Evolutionary conservation across 1,140 invertebrate genomes (phyloP), one percentile per base, ranked within the genome.

Genomic region (Callitettix versicolor): DNA sequence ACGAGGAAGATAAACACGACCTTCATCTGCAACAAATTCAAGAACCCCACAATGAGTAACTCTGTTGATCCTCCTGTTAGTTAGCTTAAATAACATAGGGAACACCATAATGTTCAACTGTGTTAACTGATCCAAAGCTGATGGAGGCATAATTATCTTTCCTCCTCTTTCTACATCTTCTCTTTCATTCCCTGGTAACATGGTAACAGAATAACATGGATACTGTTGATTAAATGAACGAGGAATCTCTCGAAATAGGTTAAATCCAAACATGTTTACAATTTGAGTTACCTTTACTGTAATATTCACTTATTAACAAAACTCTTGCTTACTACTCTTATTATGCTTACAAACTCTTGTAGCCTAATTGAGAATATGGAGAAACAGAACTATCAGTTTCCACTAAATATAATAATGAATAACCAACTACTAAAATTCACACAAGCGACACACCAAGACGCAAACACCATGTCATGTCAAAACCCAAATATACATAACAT

Each of bases 11-110:
- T 97, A 99, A 46, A 96, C 90, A 76, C 91, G 91, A 48, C 94
- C 95, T 75, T 99, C 97, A 71, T 99, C 95, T 3, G 96, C 95
- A 6, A 98, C 91, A 79, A 99, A 99, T 71, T 99, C 97, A 44
- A 99, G 68, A 0, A 99, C 97, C 58, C 97, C 97, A 74, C 92
- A 95, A 69, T 99, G 97, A 11, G 95, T 98, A 12, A 85, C 76
- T 62, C 92, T 75, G 58, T 85, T 85, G 5, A 84, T 85, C 63
- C 86, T 88, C 60, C 82, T 82, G 68, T 98, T 98, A 30, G 83
- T 91, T 3, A 99, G 71, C 71, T 97, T 98, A 66, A 99, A 99
- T 41, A 99, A 76, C 95, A 99, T 99, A 1, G 96, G 96, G 69
- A 98, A 99, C 9, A 30, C 3, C 65, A 92, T 91, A 57, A 98